A percentile compares a stretch with the other conserved stretches of the same genome.
Evolutionary conservation across 2,113 vertebrate genomes (phyloP).

Genomic region (Synchiropus splendidus): DNA sequence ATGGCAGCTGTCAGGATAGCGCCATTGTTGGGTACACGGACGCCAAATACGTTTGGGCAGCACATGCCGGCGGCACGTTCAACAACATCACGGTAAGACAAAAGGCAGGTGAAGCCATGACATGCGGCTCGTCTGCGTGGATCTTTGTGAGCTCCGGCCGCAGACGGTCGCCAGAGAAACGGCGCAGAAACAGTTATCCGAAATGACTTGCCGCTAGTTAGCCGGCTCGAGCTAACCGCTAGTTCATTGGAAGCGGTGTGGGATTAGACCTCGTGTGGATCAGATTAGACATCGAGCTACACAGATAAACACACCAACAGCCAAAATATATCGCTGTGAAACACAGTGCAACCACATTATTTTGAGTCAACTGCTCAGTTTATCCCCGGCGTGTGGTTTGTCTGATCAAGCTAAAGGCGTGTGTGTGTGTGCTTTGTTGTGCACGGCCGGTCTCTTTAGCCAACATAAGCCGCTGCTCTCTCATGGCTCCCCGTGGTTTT

Average conservation of each 20-base stretch:
- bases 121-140: not conserved
- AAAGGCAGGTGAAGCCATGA: rapidly evolving
- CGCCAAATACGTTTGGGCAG: constrained; percentile 89
- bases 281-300: not conserved
- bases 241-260: constrained; percentile 11
- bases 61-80: constrained; percentile 73
- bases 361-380: too few species aligned
- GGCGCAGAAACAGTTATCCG: constrained; percentile 7
- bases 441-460: constrained; percentile 34
- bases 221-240: constrained; percentile 25
- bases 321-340: not conserved
- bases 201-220: constrained; percentile 26
- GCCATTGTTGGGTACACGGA: constrained; percentile 89
- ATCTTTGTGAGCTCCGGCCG: not conserved
- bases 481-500: constrained; percentile 9
- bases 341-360: not conserved
- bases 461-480: constrained; percentile 31
- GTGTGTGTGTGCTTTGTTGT: constrained; percentile 46
- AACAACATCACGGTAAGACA: constrained; percentile 79
- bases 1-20: constrained; percentile 91
- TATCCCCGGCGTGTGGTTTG: too few species aligned
- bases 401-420: not conserved
- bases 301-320: not conserved
- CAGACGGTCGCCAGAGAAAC: constrained; percentile 1
- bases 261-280: constrained; percentile 40